Evolutionary conservation across 2,113 vertebrate genomes (phyloP).

Genomic region (Oncorhynchus keta): DNA sequence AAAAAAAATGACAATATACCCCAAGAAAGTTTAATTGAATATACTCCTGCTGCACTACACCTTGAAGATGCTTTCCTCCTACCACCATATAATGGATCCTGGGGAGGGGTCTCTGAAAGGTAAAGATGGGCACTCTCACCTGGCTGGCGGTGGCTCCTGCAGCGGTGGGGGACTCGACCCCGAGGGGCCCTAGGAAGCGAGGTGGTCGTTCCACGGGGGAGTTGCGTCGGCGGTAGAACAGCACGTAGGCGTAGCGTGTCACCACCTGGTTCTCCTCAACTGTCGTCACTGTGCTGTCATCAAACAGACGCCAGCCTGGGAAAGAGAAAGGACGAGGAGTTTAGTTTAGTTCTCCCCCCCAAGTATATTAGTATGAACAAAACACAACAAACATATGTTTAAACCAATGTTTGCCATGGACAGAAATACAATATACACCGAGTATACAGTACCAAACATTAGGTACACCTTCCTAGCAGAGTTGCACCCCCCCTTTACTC

Average conservation of each 20-base stretch:
- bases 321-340: not conserved
- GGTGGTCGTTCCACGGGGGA: constrained; percentile 94
- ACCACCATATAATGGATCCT: not conserved
- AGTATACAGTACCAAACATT: no score
- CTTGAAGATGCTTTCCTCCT: not conserved
- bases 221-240: constrained; percentile 95
- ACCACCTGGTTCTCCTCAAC: constrained; percentile 98
- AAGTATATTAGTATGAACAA: no score
- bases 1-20: no score
- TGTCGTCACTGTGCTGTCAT: constrained; percentile 95
- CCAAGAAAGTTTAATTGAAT: no score
- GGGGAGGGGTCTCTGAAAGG: not conserved
- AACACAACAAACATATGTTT: not conserved
- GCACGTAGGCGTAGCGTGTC: constrained; percentile 94
- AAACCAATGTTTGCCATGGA: no score
- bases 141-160: constrained; percentile 86
- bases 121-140: constrained; percentile 76
- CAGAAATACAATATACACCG: no score
- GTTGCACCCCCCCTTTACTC: no score
- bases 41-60: no score
- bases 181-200: constrained; percentile 71
- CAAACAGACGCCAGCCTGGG: constrained; percentile 95
- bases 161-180: constrained; percentile 74
- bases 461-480: no score
- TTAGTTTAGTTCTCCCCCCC: no score